phyloP scores from a whole-genome alignment of 2,888 invertebrate genomes.

The Cheilosia impressa region DNA sequence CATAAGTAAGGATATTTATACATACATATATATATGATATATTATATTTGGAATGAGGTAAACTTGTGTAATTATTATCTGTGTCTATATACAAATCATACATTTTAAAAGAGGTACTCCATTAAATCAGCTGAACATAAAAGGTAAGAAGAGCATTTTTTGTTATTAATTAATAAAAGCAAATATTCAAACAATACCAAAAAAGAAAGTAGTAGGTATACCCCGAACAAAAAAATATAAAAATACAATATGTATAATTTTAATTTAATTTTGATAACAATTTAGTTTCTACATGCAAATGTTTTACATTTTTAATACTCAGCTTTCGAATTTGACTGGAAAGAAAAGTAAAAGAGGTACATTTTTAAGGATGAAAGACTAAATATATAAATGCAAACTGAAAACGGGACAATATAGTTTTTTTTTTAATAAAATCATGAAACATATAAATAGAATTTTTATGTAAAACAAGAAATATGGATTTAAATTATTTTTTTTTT shows the following conservation, averaged over 20 bases:
- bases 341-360: background rate
- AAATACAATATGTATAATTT: background rate
- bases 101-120: constrained; percentile 41
- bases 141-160: constrained; percentile 16
- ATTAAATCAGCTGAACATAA: constrained; percentile 19
- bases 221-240: background rate
- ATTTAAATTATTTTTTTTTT: background rate
- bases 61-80: constrained; percentile 67
- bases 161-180: constrained; percentile 1
- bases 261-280: background rate
- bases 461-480: background rate
- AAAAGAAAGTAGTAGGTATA: background rate
- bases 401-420: constrained; percentile 67
- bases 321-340: constrained; percentile 10
- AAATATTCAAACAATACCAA: background rate
- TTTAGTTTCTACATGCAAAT: background rate
- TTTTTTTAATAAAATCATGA: constrained; percentile 52
- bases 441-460: constrained; percentile 30
- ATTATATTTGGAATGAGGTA: constrained; percentile 63
- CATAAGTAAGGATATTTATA: constrained; percentile 64
- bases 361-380: constrained; percentile 53
- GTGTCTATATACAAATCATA: constrained; percentile 72
- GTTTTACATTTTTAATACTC: constrained; percentile 8
- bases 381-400: constrained; percentile 51
- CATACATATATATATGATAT: constrained; percentile 40